Base-by-base conservation (phyloP, 2,797 vertebrate genomes). In the Notamacropus eugenii region DNA sequence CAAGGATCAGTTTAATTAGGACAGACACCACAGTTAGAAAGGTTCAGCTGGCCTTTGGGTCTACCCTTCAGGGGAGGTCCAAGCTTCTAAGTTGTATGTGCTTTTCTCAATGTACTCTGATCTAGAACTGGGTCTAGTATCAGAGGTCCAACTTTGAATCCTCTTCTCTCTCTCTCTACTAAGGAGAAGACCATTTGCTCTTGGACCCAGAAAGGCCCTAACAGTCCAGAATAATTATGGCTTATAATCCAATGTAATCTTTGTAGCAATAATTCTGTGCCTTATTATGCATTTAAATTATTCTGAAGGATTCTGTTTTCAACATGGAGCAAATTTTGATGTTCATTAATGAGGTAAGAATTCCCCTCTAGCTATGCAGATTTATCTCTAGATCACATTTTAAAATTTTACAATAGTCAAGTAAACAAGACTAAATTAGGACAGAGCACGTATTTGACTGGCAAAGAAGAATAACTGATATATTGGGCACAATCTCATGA, bases 401-500 rank as follows among this genome's bases (percentile, higher is more conserved):
- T 22, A 8, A 8, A 82, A 87, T 27, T 87, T 87, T 0, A 50
- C 4, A 50, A 82, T 82, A 82, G 14, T 5, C 31, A 46, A 87
- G 1, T 10, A 87, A 87, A 87, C 24, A 87, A 87, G 74, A 87
- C 22, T 50, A 87, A 87, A 50, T 9, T 27, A 3, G 22, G 52
- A 52, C 52, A 6, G 52, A 52, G 52, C 52, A 52, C 6, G 0
- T 52, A 52, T 52, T 52, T 52, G 52, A 52, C 52, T 52, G 52
- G 5, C 52, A 52, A 52, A 52, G 52, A 52, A 97, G 93, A 93
- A 92, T 46, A 28, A 57, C 40, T 74, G 91, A 62, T 97, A 62
- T 92, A 91, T 94, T 95, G 57, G 31, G 46, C 56, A 55, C 28
- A 92, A 28, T 82, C 74, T 96, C 56, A 24, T 56, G 93, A 94